Conservation (phyloP, 2,797 vertebrate genomes). For the Malacoraja senta region DNA sequence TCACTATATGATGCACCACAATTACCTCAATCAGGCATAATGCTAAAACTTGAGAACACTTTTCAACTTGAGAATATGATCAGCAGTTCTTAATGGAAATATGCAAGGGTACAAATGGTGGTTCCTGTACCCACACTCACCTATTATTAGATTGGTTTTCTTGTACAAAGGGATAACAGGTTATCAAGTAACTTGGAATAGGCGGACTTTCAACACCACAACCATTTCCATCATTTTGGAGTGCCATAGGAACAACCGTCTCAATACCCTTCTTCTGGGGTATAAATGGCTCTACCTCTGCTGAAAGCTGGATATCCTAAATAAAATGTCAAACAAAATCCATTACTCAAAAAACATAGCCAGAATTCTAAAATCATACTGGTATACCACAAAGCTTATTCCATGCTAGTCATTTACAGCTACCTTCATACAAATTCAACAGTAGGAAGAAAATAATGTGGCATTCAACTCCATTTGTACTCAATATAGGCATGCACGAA, state of each 20-base stretch:
- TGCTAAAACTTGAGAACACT: neutral
- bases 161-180: conserved; percentile 96
- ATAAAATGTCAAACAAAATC: conserved; percentile 42
- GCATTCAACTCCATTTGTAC: neutral
- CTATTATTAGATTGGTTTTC: conserved; percentile 94
- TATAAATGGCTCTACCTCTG: conserved; percentile 96
- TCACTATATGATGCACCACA: neutral
- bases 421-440: neutral
- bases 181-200: conserved; percentile 96
- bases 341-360: neutral
- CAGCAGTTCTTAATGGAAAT: neutral
- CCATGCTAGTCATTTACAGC: neutral
- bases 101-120: neutral
- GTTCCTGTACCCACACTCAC: conserved; percentile 56
- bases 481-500: neutral
- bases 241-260: conserved; percentile 78
- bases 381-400: neutral
- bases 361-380: neutral
- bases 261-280: conserved; percentile 92
- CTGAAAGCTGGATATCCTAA: conserved; percentile 94
- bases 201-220: conserved; percentile 78
- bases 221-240: conserved; percentile 70
- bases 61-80: neutral
- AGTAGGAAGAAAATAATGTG: neutral
- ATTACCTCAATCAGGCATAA: neutral